These are phyloP conservation scores for Heliconius hortense DNA, from an alignment of 2,888 invertebrate genomes.

Conservation along the genomic window DNA sequence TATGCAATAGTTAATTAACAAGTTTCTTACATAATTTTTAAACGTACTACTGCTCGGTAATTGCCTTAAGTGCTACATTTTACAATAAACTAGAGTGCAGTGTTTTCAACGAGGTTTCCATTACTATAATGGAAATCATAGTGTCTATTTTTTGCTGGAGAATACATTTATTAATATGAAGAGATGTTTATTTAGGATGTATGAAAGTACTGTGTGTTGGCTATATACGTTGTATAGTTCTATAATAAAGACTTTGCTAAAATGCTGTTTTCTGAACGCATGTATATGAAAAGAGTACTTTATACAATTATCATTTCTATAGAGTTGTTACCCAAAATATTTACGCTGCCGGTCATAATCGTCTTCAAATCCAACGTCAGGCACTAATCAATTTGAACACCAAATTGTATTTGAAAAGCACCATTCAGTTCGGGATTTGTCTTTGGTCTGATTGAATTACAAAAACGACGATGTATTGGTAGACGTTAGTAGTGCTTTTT, in stretches of 20 bases:
- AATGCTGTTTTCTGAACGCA: neutral
- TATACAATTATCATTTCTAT: neutral
- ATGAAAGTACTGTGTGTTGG: too few relatives aligned
- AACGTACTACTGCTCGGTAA: constrained; percentile 48
- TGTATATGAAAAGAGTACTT: neutral
- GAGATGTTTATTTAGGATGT: constrained; percentile 1
- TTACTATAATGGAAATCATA: constrained; percentile 59
- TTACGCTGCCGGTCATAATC: neutral
- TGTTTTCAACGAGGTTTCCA: constrained; percentile 51
- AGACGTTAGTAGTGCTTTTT: neutral
- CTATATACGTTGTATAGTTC: neutral
- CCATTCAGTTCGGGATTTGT: neutral
- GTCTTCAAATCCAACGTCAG: neutral
- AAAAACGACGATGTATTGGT: neutral
- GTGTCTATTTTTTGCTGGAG: constrained; percentile 49
- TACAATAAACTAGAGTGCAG: constrained; percentile 52
- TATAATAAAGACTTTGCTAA: neutral
- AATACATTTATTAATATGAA: neutral
- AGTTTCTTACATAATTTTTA: constrained; percentile 47
- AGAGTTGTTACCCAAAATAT: neutral
- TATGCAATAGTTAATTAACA: constrained; percentile 30
- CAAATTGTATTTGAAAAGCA: neutral
- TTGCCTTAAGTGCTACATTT: constrained; percentile 57
- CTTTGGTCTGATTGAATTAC: neutral
- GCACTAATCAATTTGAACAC: neutral